A percentile compares a stretch with the other conserved stretches of the same genome.
These are phyloP conservation scores for Phenganax subtilis DNA, from an alignment of 92 coral and sea anemone species.

Conservation along the genomic window DNA sequence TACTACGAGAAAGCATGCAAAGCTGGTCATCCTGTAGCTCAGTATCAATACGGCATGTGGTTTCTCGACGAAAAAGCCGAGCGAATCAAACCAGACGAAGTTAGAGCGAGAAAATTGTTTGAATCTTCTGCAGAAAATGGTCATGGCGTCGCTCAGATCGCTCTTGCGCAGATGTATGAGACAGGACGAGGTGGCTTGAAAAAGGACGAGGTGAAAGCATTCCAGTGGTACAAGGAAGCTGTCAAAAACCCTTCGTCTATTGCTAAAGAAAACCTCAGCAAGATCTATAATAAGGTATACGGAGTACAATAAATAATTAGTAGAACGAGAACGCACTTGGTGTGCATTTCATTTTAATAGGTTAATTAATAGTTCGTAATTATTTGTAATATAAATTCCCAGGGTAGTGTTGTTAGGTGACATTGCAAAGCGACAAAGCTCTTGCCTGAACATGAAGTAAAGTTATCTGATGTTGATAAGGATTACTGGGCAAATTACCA, in stretches of 20 bases:
- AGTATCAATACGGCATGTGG: constrained; percentile 52
- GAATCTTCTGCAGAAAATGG: constrained; percentile 48
- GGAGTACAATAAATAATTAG: not conserved
- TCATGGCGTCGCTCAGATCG: constrained; percentile 42
- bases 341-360: not conserved
- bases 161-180: constrained; percentile 46
- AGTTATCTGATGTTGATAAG: no score
- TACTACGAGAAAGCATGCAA: constrained; percentile 49
- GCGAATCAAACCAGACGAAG: constrained; percentile 31
- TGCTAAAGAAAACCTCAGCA: constrained; percentile 24
- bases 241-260: constrained; percentile 33
- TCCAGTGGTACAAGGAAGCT: constrained; percentile 44
- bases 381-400: no score
- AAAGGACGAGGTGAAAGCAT: constrained; percentile 42
- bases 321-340: not conserved
- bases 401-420: no score
- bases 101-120: constrained; percentile 43
- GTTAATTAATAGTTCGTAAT: no score
- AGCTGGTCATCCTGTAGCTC: constrained; percentile 48
- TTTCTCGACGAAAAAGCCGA: constrained; percentile 41
- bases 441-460: no score
- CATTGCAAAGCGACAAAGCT: no score
- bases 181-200: constrained; percentile 38
- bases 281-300: constrained; percentile 39
- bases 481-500: no score